These are phyloP conservation scores for Euwallacea similis DNA, from an alignment of 1,140 invertebrate genomes.

Conservation along the genomic window DNA sequence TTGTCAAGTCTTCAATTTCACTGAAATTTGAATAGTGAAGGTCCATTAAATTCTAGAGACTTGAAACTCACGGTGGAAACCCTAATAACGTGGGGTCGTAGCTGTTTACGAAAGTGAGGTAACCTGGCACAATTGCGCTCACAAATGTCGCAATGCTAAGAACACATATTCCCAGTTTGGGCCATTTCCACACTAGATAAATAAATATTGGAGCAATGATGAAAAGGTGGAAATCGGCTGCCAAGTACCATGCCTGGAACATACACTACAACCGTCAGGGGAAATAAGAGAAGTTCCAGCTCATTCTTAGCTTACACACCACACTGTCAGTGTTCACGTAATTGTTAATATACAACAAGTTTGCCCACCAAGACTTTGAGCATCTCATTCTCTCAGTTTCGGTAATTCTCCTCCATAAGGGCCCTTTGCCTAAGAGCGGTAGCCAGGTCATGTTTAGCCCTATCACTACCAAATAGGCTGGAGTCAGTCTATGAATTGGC, in stretches of 20 bases:
- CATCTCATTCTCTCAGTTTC: conserved; percentile 67
- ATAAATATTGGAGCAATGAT: conserved; percentile 76
- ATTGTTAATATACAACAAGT: conserved; percentile 84
- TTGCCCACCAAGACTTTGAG: conserved; percentile 78
- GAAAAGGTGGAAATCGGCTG: conserved; percentile 86
- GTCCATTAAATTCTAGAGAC: not conserved
- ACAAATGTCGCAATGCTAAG: conserved; percentile 58
- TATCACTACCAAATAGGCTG: conserved; percentile 68
- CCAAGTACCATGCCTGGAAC: conserved; percentile 88
- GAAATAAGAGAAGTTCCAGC: conserved; percentile 16
- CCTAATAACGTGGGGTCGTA: conserved; percentile 68
- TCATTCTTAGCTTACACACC: conserved; percentile 54
- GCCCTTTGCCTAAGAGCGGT: conserved; percentile 65
- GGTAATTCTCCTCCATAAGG: conserved; percentile 66
- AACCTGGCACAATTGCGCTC: conserved; percentile 63
- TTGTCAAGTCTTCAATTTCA: conserved; percentile 63
- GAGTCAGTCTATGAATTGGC: conserved; percentile 63
- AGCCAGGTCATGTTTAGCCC: conserved; percentile 71
- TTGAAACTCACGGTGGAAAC: conserved; percentile 62
- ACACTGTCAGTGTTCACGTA: conserved; percentile 69
- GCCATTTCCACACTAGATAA: conserved; percentile 68
- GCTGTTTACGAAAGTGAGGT: conserved; percentile 62
- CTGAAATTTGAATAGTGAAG: conserved; percentile 53
- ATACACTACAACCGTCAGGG: conserved; percentile 68
- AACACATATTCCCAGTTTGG: conserved; percentile 61